Evolutionary conservation across 2,888 invertebrate genomes (phyloP).

Genomic region (Megamerina dolium): DNA sequence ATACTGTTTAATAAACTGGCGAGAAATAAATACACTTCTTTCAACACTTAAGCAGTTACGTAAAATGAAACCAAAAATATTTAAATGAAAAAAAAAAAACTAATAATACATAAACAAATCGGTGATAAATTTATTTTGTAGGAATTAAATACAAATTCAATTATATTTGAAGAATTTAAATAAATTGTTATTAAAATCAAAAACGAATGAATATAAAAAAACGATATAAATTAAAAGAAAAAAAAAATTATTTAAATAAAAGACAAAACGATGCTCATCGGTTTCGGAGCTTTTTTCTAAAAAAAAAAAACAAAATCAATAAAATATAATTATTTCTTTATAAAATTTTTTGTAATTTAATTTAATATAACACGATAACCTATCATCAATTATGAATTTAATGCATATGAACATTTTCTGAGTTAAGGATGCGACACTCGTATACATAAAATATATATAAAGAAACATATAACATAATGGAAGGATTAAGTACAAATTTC

Average conservation of each 20-base stretch:
- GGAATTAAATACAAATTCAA: neutral
- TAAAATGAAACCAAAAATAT: slow-evolving; percentile 4
- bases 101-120: slow-evolving; percentile 1
- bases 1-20: too few species aligned
- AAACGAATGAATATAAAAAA: slow-evolving; percentile 4
- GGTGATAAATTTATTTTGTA: slow-evolving; percentile 7
- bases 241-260: slow-evolving; percentile 9
- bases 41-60: neutral
- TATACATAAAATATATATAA: too few species aligned
- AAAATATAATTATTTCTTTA: too few species aligned
- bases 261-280: slow-evolving; percentile 44
- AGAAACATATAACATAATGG: too few species aligned
- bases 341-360: too few species aligned
- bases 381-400: too few species aligned
- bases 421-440: too few species aligned
- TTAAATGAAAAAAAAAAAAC: slow-evolving; percentile 6
- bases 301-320: too few species aligned
- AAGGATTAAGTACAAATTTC: too few species aligned
- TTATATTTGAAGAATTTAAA: neutral
- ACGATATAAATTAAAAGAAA: slow-evolving; percentile 4
- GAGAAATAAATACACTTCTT: too few species aligned
- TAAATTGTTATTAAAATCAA: neutral
- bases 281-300: slow-evolving; percentile 48
- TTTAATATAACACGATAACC: too few species aligned
- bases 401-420: too few species aligned